A percentile compares a stretch with the other conserved stretches of the same genome.
These are phyloP conservation scores for Monomorium pharaonis DNA, from an alignment of 1,140 invertebrate genomes.

Conservation along the genomic window DNA sequence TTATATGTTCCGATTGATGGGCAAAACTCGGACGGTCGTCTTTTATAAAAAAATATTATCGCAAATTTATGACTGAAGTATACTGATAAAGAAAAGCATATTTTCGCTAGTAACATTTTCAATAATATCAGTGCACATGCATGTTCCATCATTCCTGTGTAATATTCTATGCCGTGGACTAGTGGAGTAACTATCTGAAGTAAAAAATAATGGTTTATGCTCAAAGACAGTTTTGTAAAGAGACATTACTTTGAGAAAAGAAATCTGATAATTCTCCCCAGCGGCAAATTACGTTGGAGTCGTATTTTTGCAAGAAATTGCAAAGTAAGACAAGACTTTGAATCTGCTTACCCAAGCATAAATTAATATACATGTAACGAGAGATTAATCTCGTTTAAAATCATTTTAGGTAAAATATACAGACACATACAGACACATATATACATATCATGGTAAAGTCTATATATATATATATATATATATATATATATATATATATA, in stretches of 20 bases:
- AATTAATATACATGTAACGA: neutral
- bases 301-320: slow-evolving; percentile 9
- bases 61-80: neutral
- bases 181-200: neutral
- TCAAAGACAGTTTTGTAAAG: neutral
- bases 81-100: neutral
- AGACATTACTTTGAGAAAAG: neutral
- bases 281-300: neutral
- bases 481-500: neutral
- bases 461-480: neutral
- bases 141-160: neutral
- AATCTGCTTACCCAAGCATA: neutral
- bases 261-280: slow-evolving; percentile 8
- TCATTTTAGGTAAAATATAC: neutral
- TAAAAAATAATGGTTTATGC: neutral
- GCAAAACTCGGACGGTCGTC: neutral
- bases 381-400: neutral
- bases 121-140: too few species aligned
- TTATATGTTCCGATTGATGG: neutral
- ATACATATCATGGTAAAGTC: too few species aligned
- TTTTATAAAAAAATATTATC: neutral
- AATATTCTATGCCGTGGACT: neutral
- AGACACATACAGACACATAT: neutral
- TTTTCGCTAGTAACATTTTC: too few species aligned
- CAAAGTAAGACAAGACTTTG: neutral